Conservation (phyloP, 1,140 invertebrate genomes). For the Leptinotarsa undecemlineata region DNA sequence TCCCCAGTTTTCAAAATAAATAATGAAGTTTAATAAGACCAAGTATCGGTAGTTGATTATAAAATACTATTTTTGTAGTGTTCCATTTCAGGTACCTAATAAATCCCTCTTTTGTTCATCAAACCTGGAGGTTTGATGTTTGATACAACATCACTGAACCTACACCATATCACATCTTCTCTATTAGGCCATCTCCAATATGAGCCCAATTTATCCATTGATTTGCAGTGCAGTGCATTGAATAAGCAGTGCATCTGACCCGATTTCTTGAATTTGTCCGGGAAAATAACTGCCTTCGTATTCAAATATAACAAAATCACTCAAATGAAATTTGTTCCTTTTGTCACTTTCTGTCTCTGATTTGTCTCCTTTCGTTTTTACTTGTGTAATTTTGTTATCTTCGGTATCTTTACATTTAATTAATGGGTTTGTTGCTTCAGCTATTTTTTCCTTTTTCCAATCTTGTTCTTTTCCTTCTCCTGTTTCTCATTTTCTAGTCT, state of each 20-base stretch:
- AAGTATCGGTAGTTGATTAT: neutral
- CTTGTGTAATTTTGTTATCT: slow-evolving; percentile 16
- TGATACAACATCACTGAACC: slow-evolving; percentile 3
- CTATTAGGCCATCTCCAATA: slow-evolving; percentile 17
- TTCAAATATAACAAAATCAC: slow-evolving; percentile 13
- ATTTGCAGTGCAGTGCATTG: too few species aligned
- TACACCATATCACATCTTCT: slow-evolving; percentile 18
- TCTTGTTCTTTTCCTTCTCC: slow-evolving; percentile 14
- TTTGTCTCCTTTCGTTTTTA: neutral
- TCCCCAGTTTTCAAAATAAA: neutral
- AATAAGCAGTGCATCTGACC: neutral
- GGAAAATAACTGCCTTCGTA: slow-evolving; percentile 25
- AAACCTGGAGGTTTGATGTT: slow-evolving; percentile 14
- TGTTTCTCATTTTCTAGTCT: slow-evolving; percentile 24
- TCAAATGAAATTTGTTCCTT: neutral
- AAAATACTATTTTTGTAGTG: slow-evolving; percentile 6
- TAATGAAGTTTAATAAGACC: neutral
- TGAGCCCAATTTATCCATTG: slow-evolving; percentile 12
- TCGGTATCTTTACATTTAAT: slow-evolving; percentile 6
- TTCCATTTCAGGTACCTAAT: slow-evolving; percentile 15
- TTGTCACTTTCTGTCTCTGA: neutral
- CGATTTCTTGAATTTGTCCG: slow-evolving; percentile 7
- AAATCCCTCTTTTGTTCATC: slow-evolving; percentile 15
- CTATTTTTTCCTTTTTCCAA: slow-evolving; percentile 6
- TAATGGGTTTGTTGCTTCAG: neutral